phyloP scores from a whole-genome alignment of 2,797 vertebrate species.

The Urophycis tenuis region DNA sequence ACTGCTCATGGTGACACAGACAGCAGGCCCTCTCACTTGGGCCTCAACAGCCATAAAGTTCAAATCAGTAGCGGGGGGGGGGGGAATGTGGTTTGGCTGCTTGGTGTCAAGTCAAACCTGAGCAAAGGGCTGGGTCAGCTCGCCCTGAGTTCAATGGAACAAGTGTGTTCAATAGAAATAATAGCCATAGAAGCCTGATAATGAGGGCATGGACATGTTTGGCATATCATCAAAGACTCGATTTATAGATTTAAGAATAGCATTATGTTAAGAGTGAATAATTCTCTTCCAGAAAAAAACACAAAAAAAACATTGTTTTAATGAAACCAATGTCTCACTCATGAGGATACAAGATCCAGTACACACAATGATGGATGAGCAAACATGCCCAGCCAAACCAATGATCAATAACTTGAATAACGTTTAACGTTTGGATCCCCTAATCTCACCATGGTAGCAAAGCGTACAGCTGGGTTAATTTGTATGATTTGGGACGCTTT shows the following conservation, averaged over 20 bases:
- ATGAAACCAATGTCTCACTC: too few species aligned
- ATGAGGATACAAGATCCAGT: background rate
- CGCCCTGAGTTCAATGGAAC: background rate
- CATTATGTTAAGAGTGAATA: background rate
- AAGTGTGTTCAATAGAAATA: conserved; percentile 7
- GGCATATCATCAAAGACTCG: background rate
- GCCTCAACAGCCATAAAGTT: conserved; percentile 20
- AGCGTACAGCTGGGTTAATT: background rate
- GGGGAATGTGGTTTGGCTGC: conserved; percentile 18
- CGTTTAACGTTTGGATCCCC: background rate
- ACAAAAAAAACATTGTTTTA: too few species aligned
- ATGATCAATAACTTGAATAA: background rate
- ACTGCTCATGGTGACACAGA: background rate
- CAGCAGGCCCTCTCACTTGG: background rate
- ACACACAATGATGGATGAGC: background rate
- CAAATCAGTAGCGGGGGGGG: conserved; percentile 14
- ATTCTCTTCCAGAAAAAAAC: too few species aligned
- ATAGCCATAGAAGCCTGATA: background rate
- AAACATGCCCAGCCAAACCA: background rate
- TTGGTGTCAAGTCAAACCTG: background rate
- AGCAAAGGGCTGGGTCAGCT: conserved; percentile 4
- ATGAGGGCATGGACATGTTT: background rate
- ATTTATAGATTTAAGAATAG: background rate
- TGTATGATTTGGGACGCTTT: background rate
- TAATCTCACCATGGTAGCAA: conserved; percentile 8